phyloP scores from a whole-genome alignment of 2,113 vertebrate species.

The Xyrauchen texanus region DNA sequence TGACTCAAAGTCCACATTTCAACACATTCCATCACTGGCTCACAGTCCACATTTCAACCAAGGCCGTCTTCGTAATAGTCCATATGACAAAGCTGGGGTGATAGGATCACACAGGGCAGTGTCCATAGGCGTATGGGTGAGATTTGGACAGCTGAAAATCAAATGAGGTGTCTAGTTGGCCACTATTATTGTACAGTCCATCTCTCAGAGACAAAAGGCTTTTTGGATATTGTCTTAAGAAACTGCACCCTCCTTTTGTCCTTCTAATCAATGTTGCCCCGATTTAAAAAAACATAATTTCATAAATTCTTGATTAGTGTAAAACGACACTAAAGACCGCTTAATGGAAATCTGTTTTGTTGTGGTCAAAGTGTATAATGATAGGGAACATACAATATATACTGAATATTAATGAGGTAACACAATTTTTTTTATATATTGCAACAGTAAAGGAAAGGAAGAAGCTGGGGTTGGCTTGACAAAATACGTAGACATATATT shows the following conservation, averaged over 20 bases:
- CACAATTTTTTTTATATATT: no score
- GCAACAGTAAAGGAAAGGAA: no score
- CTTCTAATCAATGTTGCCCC: background rate
- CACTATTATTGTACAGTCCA: background rate
- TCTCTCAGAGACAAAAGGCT: background rate
- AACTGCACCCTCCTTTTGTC: background rate
- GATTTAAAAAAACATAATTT: no score
- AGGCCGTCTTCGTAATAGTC: background rate
- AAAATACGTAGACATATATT: no score
- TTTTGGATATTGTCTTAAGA: background rate
- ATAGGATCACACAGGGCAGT: constrained; percentile 1
- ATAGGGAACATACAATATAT: no score
- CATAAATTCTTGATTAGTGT: no score
- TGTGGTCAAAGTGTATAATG: no score
- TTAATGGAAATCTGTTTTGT: no score
- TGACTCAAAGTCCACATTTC: background rate
- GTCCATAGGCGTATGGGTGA: background rate
- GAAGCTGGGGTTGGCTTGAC: no score
- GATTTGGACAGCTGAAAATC: background rate
- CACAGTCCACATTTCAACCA: background rate
- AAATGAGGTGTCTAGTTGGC: background rate
- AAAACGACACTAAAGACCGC: no score
- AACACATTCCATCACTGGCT: background rate
- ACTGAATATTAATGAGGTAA: no score
- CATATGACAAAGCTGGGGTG: background rate